A percentile compares a stretch with the other conserved stretches of the same genome.
Evolutionary conservation across 1,140 invertebrate species (phyloP).

Genomic region (Drosophila funebris): DNA sequence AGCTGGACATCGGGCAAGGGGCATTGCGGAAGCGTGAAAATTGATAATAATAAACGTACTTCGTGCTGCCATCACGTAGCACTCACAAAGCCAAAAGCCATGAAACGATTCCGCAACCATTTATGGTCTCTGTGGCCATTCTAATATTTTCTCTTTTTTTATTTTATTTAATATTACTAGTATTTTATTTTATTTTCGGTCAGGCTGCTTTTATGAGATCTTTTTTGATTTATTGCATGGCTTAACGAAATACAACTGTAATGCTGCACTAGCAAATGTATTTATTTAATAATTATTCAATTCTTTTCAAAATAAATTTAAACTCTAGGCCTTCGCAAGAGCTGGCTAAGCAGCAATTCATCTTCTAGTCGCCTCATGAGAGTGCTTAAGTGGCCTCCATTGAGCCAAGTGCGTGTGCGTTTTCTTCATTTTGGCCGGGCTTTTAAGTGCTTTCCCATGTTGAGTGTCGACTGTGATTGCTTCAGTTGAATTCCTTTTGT

Average conservation of each 20-base stretch:
- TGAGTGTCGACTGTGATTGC: constrained; percentile 30
- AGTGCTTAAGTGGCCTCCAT: background rate
- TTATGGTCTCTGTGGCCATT: constrained; percentile 7
- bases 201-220: constrained; percentile 54
- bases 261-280: no score
- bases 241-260: no score
- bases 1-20: background rate
- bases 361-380: background rate
- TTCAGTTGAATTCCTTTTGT: background rate
- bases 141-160: constrained; percentile 9
- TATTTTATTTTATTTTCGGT: constrained; percentile 50
- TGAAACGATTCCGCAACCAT: constrained; percentile 29
- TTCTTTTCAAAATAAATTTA: no score
- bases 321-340: no score
- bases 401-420: background rate
- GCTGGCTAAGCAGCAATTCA: background rate
- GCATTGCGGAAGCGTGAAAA: constrained; percentile 53
- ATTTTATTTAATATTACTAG: background rate
- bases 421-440: constrained; percentile 8
- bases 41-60: constrained; percentile 75
- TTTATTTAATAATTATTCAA: no score
- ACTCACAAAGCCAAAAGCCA: constrained; percentile 34
- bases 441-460: constrained; percentile 48
- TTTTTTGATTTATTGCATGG: constrained; percentile 52
- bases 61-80: constrained; percentile 48